A percentile compares a stretch with the other conserved stretches of the same genome.
These are phyloP conservation scores for Mastomys natalensis DNA, from an alignment of 2,113 vertebrate genomes.

Conservation along the genomic window DNA sequence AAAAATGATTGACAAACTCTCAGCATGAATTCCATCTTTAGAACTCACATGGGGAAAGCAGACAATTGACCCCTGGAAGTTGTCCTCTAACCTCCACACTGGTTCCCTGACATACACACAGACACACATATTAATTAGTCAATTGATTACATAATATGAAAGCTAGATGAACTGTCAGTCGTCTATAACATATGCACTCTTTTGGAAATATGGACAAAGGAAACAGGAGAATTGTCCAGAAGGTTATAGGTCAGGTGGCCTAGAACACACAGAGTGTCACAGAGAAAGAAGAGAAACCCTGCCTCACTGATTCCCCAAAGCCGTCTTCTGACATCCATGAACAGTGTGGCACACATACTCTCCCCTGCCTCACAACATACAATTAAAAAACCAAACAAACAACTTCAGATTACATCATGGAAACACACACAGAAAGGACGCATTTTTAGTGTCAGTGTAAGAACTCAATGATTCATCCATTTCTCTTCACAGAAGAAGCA, in stretches of 20 bases:
- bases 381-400: neutral
- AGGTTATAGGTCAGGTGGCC: neutral
- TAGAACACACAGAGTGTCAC: neutral
- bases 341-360: neutral
- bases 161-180: neutral
- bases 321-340: too few relatives aligned
- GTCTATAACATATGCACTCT: neutral
- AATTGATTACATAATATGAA: neutral
- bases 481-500: neutral
- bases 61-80: neutral
- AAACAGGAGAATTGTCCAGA: neutral
- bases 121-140: too few relatives aligned
- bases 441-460: neutral
- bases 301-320: neutral
- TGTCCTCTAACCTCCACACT: neutral
- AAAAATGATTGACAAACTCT: neutral
- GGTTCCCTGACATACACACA: neutral
- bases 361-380: neutral
- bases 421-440: neutral
- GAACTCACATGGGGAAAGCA: neutral
- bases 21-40: neutral
- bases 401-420: neutral
- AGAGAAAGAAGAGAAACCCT: neutral
- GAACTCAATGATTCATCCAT: constrained; percentile 6
- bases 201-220: too few relatives aligned